Conservation (phyloP, 2,113 vertebrate genomes). For the Ginglymostoma cirratum region DNA sequence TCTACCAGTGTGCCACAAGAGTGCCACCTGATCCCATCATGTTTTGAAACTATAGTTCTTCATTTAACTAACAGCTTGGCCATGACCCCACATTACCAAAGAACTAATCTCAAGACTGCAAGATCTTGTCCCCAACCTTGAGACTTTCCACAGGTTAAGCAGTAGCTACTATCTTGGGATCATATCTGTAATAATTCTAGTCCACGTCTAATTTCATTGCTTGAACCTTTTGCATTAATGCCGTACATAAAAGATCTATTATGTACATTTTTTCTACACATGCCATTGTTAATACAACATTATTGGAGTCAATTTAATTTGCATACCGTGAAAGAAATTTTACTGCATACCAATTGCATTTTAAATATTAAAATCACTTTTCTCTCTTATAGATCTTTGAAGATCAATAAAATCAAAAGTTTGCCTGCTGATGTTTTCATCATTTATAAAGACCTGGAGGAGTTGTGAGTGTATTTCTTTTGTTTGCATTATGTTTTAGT, state of each 20-base stretch:
- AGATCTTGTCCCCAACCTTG: background rate
- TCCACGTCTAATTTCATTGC: background rate
- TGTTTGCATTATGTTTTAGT: background rate
- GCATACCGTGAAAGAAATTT: background rate
- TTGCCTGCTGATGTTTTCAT: conserved; percentile 3
- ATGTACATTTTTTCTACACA: background rate
- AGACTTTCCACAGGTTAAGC: background rate
- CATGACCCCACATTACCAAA: background rate
- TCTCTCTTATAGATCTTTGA: conserved; percentile 23
- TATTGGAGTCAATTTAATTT: background rate
- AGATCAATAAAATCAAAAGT: conserved; percentile 28
- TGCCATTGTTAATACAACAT: background rate
- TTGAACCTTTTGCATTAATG: background rate
- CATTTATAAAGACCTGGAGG: background rate
- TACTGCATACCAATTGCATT: background rate
- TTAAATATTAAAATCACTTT: conserved; percentile 6
- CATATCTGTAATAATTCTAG: background rate
- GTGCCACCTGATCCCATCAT: background rate
- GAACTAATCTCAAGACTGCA: background rate
- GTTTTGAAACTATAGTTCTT: background rate
- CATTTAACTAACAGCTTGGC: background rate
- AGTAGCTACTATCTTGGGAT: background rate
- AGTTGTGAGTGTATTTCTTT: conserved; percentile 14
- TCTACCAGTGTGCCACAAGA: no score
- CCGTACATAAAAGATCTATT: background rate